Base-by-base conservation (phyloP, 2,113 vertebrate species). In the Phaethornis superciliosus region DNA sequence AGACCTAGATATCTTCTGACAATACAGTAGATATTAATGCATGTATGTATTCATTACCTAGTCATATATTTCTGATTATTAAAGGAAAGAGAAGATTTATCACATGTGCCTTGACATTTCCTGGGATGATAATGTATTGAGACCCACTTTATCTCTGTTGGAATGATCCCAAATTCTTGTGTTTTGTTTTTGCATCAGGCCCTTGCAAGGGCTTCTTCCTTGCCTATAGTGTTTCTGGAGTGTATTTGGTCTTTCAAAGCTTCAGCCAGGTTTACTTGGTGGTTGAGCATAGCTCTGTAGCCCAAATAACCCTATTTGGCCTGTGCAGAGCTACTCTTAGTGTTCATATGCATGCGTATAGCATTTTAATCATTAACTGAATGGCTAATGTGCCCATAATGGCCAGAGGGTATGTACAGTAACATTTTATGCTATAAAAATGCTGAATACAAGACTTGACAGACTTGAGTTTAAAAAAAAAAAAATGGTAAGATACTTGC, bases 261-360 rank as follows among this genome's bases (percentile, higher is more conserved):
- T 79, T 72, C 40, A 69, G 30, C 54, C 28, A 4, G 10, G 2
- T 81, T 81, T 68, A 35, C 32, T 7, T 20, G 19, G 22, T 81
- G 70, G 32, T 89, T 67, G 52, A 75, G 49, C 27, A 30, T 44
- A 49, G 56, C 62, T 71, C 7, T 35, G 47, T 14, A 62, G 14
- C 21, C 30, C 55, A 0, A 0, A 2, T 40, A 62, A 67, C 56
- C 56, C 8, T 44, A 4, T 42, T 32, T 81, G 65, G 65, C 56
- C 62, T 85, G 15, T 30, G 4, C 30, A 35, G 49, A 85, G 54
- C 26, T 87, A 15, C 17, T 71, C 75, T 40, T 68, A 52, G 18
- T 87, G 58, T 59, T 84, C 52, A 14, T 62, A 14, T 62, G 52
- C 27, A 14, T 56, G 15, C 28, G 6, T 65, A 11, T 35, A 81